phyloP scores from a whole-genome alignment of 2,888 invertebrate genomes.

The Lacanobia oleracea region DNA sequence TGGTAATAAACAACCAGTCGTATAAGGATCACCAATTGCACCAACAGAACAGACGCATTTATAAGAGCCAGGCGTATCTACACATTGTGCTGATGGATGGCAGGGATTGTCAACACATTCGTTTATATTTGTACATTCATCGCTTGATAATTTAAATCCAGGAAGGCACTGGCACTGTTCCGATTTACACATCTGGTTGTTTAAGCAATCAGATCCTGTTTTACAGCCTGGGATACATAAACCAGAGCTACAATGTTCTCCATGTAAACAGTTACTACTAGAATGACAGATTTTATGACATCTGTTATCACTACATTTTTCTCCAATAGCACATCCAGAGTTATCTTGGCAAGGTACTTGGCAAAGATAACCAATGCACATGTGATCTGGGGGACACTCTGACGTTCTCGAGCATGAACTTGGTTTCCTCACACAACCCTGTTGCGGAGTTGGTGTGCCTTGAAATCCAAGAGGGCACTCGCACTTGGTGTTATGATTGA shows the following conservation, averaged over 20 bases:
- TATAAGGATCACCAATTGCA: constrained; percentile 93
- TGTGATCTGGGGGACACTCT: constrained; percentile 94
- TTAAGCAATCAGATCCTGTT: constrained; percentile 94
- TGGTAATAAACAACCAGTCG: constrained; percentile 93
- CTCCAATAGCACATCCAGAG: constrained; percentile 95
- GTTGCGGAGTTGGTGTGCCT: constrained; percentile 96
- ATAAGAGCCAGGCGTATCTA: constrained; percentile 95
- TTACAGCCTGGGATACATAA: constrained; percentile 96
- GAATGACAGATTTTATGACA: constrained; percentile 97
- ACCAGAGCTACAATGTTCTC: constrained; percentile 96
- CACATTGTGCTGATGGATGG: constrained; percentile 94
- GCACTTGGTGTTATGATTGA: constrained; percentile 94
- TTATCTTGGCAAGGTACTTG: constrained; percentile 94
- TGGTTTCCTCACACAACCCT: constrained; percentile 97
- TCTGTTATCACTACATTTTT: constrained; percentile 94
- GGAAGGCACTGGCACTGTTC: constrained; percentile 94
- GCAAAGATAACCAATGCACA: constrained; percentile 95
- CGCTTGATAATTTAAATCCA: constrained; percentile 94
- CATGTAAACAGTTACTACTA: constrained; percentile 97
- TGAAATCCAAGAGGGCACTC: constrained; percentile 96
- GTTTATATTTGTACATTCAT: constrained; percentile 95
- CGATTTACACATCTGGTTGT: constrained; percentile 94
- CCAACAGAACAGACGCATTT: constrained; percentile 95
- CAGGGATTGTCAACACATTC: constrained; percentile 95
- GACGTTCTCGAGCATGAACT: constrained; percentile 92